phyloP scores from a whole-genome alignment of 1,140 invertebrate genomes.

The Drosophila aff. region DNA sequence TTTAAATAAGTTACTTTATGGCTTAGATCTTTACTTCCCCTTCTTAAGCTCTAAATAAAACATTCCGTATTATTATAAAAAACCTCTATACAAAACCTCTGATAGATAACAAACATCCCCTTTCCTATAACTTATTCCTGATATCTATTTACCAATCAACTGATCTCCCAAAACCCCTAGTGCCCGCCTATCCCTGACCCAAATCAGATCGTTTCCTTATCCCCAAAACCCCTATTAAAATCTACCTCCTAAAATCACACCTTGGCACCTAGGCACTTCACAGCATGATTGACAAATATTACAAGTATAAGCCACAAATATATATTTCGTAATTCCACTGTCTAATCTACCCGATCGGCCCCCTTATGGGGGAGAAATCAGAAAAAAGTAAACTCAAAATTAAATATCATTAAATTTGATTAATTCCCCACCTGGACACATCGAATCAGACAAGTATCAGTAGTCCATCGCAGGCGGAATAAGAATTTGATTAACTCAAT shows the following conservation, averaged over 20 bases:
- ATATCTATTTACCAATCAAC: no score
- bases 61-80: no score
- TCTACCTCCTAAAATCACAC: background rate
- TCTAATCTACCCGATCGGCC: slow-evolving; percentile 20
- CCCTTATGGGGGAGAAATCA: background rate
- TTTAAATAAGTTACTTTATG: no score
- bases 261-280: slow-evolving; percentile 28
- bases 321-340: slow-evolving; percentile 37
- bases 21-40: no score
- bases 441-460: slow-evolving; percentile 58
- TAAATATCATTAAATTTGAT: slow-evolving; percentile 83
- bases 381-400: slow-evolving; percentile 54
- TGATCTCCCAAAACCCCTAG: background rate
- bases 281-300: slow-evolving; percentile 54
- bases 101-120: background rate
- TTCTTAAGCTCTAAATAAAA: no score
- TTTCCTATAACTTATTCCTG: background rate
- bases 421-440: slow-evolving; percentile 70
- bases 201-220: background rate
- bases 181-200: background rate
- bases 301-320: slow-evolving; percentile 29
- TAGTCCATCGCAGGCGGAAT: slow-evolving; percentile 23
- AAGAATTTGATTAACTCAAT: slow-evolving; percentile 64
- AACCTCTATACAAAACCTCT: no score
- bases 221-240: background rate